phyloP scores from a whole-genome alignment of 2,888 invertebrate species.

The Aphrophora alni region DNA sequence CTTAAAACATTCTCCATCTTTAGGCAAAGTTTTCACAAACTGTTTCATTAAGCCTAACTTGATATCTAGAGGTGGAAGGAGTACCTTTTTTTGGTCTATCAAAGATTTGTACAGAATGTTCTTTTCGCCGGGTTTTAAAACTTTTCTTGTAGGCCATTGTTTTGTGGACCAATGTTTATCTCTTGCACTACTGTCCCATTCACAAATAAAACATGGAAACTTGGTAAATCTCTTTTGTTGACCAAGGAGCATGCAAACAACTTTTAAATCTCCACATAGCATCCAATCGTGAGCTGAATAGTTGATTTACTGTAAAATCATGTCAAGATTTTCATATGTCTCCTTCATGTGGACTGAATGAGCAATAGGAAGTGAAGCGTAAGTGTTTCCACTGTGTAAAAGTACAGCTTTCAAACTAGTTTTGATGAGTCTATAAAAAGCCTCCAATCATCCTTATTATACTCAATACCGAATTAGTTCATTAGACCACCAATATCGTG shows the following conservation, averaged over 20 bases:
- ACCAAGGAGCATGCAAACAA: conserved; percentile 44
- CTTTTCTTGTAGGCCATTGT: no score
- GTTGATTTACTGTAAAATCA: conserved; percentile 48
- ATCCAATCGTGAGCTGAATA: conserved; percentile 46
- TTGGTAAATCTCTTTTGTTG: conserved; percentile 46
- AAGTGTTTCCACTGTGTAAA: conserved; percentile 52
- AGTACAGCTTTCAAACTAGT: conserved; percentile 48
- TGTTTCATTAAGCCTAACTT: conserved; percentile 51
- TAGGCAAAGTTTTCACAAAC: conserved; percentile 46
- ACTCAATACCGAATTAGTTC: conserved; percentile 25
- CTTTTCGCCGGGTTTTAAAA: conserved; percentile 25
- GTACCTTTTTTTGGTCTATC: no score
- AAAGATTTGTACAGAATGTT: conserved; percentile 23
- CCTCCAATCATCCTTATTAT: no score
- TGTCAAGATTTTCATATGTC: conserved; percentile 41
- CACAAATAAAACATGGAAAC: conserved; percentile 46
- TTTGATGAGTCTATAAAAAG: conserved; percentile 50
- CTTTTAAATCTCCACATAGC: conserved; percentile 45
- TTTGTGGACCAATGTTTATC: conserved; percentile 32
- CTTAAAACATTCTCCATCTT: conserved; percentile 30
- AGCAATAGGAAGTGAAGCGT: conserved; percentile 47
- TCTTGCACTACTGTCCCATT: conserved; percentile 47
- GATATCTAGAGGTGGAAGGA: no score
- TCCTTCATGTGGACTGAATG: conserved; percentile 45
- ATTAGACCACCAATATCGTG: no score